Base-by-base conservation (phyloP, 2,888 invertebrate genomes). In the Strigamia transsilvanica region DNA sequence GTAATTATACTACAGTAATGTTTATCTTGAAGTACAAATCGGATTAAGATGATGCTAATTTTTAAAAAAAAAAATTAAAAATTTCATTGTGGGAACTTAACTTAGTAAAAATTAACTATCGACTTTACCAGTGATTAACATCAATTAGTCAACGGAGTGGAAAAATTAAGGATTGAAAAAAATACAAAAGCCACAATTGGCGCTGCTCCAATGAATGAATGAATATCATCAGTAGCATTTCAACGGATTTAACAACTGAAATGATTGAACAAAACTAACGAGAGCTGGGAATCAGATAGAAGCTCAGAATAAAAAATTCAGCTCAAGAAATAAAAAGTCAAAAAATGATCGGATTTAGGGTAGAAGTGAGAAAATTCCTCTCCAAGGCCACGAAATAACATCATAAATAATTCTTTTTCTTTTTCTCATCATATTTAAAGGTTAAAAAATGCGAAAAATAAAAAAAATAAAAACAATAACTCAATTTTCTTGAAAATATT, bases 261-360 rank as follows among this genome's bases (percentile, higher is more conserved):
- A 27, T 73, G 73, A 73, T 73, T 73, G 32, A 73, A 73, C 73
- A 73, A 73, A 73, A 73, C 12, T 73, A 73, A 73, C 32, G 73
- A 32, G 27, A 15, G n/a, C 1, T 56, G 32, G 27, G 27, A 66
- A 27, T 27, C 27, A 23, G 66, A 21, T 23, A 23, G 66, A 66
- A 21, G 7, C 23, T 1, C 23, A 23, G 21, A 66, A 66, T 12
- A 66, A 27, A 66, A 27, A 27, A 27, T 27, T 27, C 27, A 73
- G 6, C 9, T 56, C 21, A 2, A 56, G 15, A 56, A 56, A 56
- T 46, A 46, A 46, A 46, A n/a, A n/a, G 18, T 15, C 9, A 73
- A 27, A 73, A 66, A 73, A 73, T 73, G 73, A 73, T 73, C 27
- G 73, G 73, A 73, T 73, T 73, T 73, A 32, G 13, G 0, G 12